Base-by-base conservation (phyloP, 2,113 vertebrate species). In the Danio rerio region DNA sequence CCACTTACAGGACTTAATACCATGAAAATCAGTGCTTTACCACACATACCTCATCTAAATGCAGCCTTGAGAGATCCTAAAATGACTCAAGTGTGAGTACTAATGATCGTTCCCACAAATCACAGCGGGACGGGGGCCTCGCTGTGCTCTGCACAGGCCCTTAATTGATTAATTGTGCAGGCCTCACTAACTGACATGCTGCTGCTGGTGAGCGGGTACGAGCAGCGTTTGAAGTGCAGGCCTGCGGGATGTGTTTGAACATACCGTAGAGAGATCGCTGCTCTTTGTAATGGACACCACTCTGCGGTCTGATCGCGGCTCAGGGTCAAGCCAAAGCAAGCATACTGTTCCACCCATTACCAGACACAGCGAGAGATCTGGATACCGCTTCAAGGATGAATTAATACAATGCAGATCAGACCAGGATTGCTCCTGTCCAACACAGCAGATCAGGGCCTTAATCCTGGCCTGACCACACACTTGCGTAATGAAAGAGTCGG, bases 131-230 rank as follows among this genome's bases (percentile, higher is more conserved):
- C 83, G 84, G 78, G 80, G 80, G 85, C 88, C 84, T 86, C 76
- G 88, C 84, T 55, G 82, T 84, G 78, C 85, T 85, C 89, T 53
- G 78, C 82, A 88, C 88, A 84, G 83, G 69, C 87, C 84, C 86
- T 83, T 90, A 91, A 90, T 90, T 92, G 92, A 94, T 92, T 92
- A 91, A 93, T 92, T 85, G 90, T 85, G 88, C 86, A 87, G 91
- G 89, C 88, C 89, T 87, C 89, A 86, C 88, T 89, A 93, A 91
- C 88, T 91, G 93, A 93, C 92, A 90, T 92, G 89, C 58, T 88
- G 88, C 91, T 86, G 90, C 90, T 91, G 88, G 89, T 80, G 87
- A 10, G 91, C 88, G 89, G 90, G 90, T 84, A 84, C 88, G 72
- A 47, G 81, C 83, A 63, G 21, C 85, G 78, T 93, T 93, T 93